A percentile compares a stretch with the other conserved stretches of the same genome.
phyloP scores from a whole-genome alignment of 2,113 vertebrate genomes.

The Vulpes lagopus region DNA sequence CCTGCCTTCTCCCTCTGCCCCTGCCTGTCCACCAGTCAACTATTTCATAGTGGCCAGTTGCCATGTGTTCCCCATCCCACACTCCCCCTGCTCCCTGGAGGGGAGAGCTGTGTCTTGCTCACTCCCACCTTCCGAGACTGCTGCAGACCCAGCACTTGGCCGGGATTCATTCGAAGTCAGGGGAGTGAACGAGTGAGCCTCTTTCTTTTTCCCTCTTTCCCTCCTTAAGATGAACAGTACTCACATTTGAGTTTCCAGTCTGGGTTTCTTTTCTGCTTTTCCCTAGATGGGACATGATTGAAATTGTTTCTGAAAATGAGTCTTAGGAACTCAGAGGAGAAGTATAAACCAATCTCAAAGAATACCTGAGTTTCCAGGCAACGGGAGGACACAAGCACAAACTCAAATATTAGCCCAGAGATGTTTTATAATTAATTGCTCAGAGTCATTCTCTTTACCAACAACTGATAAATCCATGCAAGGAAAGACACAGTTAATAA shows the following conservation, averaged over 20 bases:
- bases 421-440: constrained; percentile 75
- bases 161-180: neutral
- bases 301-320: constrained; percentile 64
- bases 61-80: neutral
- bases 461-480: constrained; percentile 68
- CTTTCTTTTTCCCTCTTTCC: neutral
- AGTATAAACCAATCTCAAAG: constrained; percentile 75
- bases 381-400: constrained; percentile 64
- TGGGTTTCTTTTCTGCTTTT: neutral
- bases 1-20: neutral
- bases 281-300: constrained; percentile 46
- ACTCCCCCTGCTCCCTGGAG: neutral
- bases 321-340: neutral
- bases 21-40: neutral
- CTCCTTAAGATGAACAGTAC: neutral
- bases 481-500: constrained; percentile 65
- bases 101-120: neutral
- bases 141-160: too few relatives aligned
- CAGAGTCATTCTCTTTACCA: constrained; percentile 66
- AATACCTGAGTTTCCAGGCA: constrained; percentile 74
- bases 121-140: neutral
- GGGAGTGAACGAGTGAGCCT: neutral
- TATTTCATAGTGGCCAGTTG: neutral
- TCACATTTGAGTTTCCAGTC: neutral
- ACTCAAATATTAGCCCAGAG: constrained; percentile 57